phyloP scores from a whole-genome alignment of 2,888 invertebrate species.

The Hemaris fuciformis region DNA sequence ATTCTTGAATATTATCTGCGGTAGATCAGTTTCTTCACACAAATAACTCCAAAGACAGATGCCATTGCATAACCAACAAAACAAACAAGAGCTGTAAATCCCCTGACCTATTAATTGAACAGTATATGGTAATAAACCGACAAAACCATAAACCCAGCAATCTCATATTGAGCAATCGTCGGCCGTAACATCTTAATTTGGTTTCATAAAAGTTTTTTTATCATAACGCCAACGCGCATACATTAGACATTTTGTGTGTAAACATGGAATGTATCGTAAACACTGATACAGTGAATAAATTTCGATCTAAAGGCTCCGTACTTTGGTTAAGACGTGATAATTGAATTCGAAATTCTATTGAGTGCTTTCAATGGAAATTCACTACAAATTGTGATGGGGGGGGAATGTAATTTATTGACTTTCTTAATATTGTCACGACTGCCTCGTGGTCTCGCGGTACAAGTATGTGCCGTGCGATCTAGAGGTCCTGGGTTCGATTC shows the following conservation, averaged over 20 bases:
- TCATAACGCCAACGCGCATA: constrained; percentile 9
- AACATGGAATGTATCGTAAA: background rate
- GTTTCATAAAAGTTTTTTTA: background rate
- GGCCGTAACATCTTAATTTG: background rate
- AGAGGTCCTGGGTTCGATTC: too few species aligned
- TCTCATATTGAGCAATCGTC: constrained; percentile 1
- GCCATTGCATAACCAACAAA: background rate
- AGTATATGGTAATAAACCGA: background rate
- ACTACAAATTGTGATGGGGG: too few species aligned
- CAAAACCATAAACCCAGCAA: constrained; percentile 2
- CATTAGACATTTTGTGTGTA: background rate
- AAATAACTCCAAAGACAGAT: background rate
- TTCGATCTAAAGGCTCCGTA: background rate
- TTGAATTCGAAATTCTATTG: background rate
- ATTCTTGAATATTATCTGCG: too few species aligned
- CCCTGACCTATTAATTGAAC: constrained; percentile 1
- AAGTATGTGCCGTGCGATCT: too few species aligned
- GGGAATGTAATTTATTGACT: too few species aligned
- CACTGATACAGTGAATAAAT: background rate
- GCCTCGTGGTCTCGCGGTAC: too few species aligned
- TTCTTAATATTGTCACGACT: too few species aligned
- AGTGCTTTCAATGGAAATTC: too few species aligned
- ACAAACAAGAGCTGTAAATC: background rate
- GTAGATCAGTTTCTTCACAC: background rate
- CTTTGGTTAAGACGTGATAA: background rate